Conservation (phyloP, 2,888 invertebrate genomes). For the Chorisops tibialis region DNA sequence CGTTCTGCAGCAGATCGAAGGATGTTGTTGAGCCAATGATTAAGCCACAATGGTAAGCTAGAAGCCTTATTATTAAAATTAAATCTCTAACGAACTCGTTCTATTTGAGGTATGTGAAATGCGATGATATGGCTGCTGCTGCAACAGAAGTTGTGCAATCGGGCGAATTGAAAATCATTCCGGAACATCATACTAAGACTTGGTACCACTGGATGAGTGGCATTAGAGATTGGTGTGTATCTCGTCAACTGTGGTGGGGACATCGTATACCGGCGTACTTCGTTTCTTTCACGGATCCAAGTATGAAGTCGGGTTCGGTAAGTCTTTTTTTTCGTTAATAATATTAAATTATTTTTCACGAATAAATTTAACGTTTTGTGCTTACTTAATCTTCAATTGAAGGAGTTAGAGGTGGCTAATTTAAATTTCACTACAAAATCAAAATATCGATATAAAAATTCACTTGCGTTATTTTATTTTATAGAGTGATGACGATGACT, state of each 20-base stretch:
- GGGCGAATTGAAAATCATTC: conserved; percentile 84
- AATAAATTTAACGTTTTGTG: too few species aligned
- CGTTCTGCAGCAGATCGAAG: conserved; percentile 92
- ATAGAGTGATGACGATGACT: conserved; percentile 55
- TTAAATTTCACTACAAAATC: not conserved
- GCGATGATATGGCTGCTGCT: conserved; percentile 82
- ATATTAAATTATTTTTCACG: conserved; percentile 3
- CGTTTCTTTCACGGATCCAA: conserved; percentile 58
- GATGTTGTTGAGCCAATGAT: conserved; percentile 95
- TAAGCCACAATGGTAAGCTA: conserved; percentile 87
- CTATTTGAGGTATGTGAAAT: conserved; percentile 70
- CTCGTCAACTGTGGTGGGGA: conserved; percentile 99
- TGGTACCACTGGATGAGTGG: conserved; percentile 98
- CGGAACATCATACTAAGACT: conserved; percentile 83
- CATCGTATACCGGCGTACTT: conserved; percentile 95
- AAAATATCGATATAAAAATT: not conserved
- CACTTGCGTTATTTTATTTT: not conserved
- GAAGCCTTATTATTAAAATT: not conserved
- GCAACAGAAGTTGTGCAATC: conserved; percentile 77
- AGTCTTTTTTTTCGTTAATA: conserved; percentile 34
- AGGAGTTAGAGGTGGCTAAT: conserved; percentile 3
- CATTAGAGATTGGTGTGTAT: conserved; percentile 98
- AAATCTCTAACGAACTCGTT: not conserved
- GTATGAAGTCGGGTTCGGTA: conserved; percentile 45
- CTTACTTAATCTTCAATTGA: too few species aligned